Evolutionary conservation across 2,797 vertebrate genomes (phyloP), one percentile per base, ranked within the genome.

Genomic region (Gymnopithys bicolor): DNA sequence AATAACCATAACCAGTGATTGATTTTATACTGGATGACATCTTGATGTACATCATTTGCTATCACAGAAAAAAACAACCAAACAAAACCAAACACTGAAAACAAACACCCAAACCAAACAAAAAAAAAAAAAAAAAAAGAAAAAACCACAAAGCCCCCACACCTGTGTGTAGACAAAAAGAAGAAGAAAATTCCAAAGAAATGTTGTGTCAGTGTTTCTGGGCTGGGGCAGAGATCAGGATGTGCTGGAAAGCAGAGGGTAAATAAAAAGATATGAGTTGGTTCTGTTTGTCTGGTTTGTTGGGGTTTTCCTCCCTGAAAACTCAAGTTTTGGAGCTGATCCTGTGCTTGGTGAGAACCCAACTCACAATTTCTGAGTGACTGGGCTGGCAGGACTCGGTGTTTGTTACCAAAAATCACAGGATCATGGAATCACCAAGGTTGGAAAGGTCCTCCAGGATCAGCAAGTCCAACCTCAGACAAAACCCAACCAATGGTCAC

Each of bases 331-430:
- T 49, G 58, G 43, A 66, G 48, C 25, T 74, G 73, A 66, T 85
- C 18, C 68, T 76, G 10, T 27, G 71, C 39, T 35, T 70, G n/a
- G 13, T 25, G 53, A 77, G 78, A 77, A 51, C 13, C 52, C 22
- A 22, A 39, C 23, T 60, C 39, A 64, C 0, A 0, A 67, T 41
- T 77, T 81, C 63, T 68, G 74, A 1, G 0, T 43, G 35, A 13
- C 53, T 25, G 25, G 32, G 19, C 35, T 64, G 66, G 66, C 74
- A 82, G 58, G 35, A 84, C 62, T 58, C 30, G 5, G 7, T 49
- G 32, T 45, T 64, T 77, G 49, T 30, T 32, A 93, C 37, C 27
- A 48, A 35, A 48, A 53, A 5, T 4, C 1, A 0, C 6, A 22
- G n/a, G 56, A 63, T 5, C 1, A 7, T 18, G 24, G 15, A 46